phyloP scores from a whole-genome alignment of 2,888 invertebrate genomes.

The Autographa gamma region DNA sequence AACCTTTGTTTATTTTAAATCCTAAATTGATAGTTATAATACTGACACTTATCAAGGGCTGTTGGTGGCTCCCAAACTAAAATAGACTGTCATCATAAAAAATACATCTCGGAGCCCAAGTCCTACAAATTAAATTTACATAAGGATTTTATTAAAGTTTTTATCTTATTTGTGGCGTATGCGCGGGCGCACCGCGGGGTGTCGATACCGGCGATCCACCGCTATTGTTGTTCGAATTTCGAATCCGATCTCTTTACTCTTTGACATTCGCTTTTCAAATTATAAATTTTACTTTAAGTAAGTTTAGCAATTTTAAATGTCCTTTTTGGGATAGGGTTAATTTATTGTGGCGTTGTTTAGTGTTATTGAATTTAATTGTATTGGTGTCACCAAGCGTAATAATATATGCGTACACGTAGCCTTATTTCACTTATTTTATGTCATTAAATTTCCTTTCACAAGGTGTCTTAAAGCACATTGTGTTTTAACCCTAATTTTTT shows the following conservation, averaged over 20 bases:
- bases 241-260: slow-evolving; percentile 81
- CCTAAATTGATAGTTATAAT: background rate
- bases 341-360: slow-evolving; percentile 53
- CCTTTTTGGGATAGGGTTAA: slow-evolving; percentile 48
- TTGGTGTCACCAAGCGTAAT: background rate
- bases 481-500: no score
- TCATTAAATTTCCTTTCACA: no score
- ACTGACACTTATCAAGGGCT: background rate
- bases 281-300: slow-evolving; percentile 81
- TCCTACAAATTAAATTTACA: slow-evolving; percentile 86
- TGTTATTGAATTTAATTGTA: slow-evolving; percentile 50
- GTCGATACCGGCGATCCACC: slow-evolving; percentile 72
- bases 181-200: slow-evolving; percentile 79
- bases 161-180: slow-evolving; percentile 79
- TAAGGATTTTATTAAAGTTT: slow-evolving; percentile 83
- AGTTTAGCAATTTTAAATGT: slow-evolving; percentile 74
- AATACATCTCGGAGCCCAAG: slow-evolving; percentile 70
- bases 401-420: background rate
- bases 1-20: background rate
- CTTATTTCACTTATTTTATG: background rate
- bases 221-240: slow-evolving; percentile 79
- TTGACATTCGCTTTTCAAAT: slow-evolving; percentile 83
- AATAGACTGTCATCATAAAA: slow-evolving; percentile 66
- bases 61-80: slow-evolving; percentile 40
- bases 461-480: no score